Conservation (phyloP, 2,888 invertebrate genomes). For the Athrips mouffetella region DNA sequence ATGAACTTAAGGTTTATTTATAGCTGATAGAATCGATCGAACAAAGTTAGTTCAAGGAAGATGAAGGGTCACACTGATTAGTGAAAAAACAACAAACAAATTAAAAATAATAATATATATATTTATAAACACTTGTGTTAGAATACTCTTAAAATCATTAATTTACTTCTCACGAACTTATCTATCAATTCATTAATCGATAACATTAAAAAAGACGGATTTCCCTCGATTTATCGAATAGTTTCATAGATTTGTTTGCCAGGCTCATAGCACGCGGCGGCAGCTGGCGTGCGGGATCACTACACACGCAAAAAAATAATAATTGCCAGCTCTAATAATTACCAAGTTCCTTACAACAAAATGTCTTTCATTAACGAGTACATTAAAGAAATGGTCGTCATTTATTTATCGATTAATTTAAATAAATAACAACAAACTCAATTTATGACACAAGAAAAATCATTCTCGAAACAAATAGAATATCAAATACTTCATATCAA, state of each 20-base stretch:
- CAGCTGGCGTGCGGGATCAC: neutral
- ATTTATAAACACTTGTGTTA: conserved; percentile 79
- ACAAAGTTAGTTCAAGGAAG: conserved; percentile 41
- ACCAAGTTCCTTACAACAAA: neutral
- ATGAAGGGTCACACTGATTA: conserved; percentile 61
- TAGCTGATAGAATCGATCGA: conserved; percentile 72
- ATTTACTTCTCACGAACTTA: conserved; percentile 76
- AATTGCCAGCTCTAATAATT: conserved; percentile 31
- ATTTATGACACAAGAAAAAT: conserved; percentile 71
- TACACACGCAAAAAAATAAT: neutral
- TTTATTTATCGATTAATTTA: conserved; percentile 63
- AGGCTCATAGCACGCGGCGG: neutral
- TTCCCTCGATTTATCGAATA: conserved; percentile 51
- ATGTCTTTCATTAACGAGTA: conserved; percentile 1
- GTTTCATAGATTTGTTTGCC: conserved; percentile 31
- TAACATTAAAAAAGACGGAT: conserved; percentile 68
- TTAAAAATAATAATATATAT: conserved; percentile 80
- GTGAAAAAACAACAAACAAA: conserved; percentile 65
- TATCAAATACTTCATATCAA: conserved; percentile 68
- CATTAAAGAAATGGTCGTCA: conserved; percentile 38
- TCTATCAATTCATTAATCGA: conserved; percentile 72
- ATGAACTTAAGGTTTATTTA: conserved; percentile 28
- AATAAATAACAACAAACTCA: conserved; percentile 73
- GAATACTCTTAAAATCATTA: conserved; percentile 78
- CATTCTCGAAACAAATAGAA: conserved; percentile 68